A percentile compares a stretch with the other conserved stretches of the same genome.
These are phyloP conservation scores for Dolichopus griseipennis DNA, from an alignment of 2,888 invertebrate genomes.

Conservation along the genomic window DNA sequence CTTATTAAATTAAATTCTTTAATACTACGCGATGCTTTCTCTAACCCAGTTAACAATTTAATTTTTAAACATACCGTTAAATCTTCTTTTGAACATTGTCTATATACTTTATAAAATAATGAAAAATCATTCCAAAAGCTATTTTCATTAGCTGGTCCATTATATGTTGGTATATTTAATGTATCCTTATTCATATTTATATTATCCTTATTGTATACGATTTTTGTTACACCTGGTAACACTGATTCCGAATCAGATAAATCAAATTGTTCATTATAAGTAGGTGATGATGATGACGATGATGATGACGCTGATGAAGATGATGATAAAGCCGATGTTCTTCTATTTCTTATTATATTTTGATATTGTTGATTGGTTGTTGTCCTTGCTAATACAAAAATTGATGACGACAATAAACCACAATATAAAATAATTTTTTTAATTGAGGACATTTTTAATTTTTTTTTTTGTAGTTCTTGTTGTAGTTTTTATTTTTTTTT, in stretches of 20 bases:
- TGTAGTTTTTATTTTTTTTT: not conserved
- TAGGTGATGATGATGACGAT: not conserved
- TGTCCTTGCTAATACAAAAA: not conserved
- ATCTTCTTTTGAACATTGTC: constrained; percentile 65
- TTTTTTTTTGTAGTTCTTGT: not conserved
- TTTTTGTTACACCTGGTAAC: not conserved
- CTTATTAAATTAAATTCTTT: constrained; percentile 59
- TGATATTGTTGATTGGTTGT: not conserved
- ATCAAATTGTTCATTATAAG: not conserved
- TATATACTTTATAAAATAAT: constrained; percentile 68
- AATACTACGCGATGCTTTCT: constrained; percentile 56
- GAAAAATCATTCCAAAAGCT: constrained; percentile 50
- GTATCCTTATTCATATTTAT: not conserved
- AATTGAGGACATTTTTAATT: not conserved
- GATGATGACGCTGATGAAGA: too few relatives aligned
- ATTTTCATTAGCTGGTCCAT: not conserved
- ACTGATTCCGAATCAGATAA: not conserved
- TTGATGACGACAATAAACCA: not conserved
- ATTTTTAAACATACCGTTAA: constrained; percentile 67
- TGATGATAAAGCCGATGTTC: not conserved
- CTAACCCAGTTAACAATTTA: constrained; percentile 67
- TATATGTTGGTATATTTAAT: not conserved
- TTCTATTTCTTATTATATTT: not conserved
- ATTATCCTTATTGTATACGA: not conserved
- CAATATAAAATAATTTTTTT: not conserved